Percentiles rank a stretch among this genome's conserved stretches.
These are phyloP conservation scores for Hypselothyrea guttata DNA, from an alignment of 2,888 invertebrate genomes.

Conservation along the genomic window DNA sequence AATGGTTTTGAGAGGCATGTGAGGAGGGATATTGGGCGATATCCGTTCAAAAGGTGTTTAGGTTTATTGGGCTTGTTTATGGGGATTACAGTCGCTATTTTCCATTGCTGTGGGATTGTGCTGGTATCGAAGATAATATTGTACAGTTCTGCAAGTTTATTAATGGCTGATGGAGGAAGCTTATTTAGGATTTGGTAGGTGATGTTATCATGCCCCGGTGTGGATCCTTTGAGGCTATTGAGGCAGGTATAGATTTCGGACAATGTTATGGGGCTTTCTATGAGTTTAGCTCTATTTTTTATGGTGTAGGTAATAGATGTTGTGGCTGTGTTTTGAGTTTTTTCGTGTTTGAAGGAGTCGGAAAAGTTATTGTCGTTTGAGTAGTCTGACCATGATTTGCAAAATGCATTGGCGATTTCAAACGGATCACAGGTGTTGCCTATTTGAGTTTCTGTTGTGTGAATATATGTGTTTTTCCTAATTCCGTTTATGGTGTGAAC, in stretches of 20 bases:
- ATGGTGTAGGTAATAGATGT: not conserved
- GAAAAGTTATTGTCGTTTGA: not conserved
- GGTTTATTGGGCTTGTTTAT: slow-evolving; percentile 18
- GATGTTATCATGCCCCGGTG: slow-evolving; percentile 4
- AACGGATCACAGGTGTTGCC: not conserved
- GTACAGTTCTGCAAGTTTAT: not conserved
- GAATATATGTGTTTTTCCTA: not conserved
- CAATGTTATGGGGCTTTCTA: slow-evolving; percentile 4
- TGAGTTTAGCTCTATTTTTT: slow-evolving; percentile 16
- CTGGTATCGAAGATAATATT: not conserved
- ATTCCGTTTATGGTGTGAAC: slow-evolving; percentile 1
- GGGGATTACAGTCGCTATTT: slow-evolving; percentile 14
- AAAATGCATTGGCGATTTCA: not conserved
- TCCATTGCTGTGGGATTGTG: slow-evolving; percentile 1
- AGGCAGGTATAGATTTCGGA: slow-evolving; percentile 4
- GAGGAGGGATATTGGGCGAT: slow-evolving; percentile 9
- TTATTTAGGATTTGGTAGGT: slow-evolving; percentile 1
- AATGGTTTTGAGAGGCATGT: slow-evolving; percentile 12
- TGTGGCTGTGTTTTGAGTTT: slow-evolving; percentile 1
- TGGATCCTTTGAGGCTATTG: slow-evolving; percentile 2
- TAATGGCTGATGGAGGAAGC: not conserved
- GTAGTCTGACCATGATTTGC: not conserved
- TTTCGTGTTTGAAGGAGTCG: slow-evolving; percentile 1
- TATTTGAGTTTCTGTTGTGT: not conserved
- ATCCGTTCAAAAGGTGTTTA: slow-evolving; percentile 9